phyloP scores from a whole-genome alignment of 2,113 vertebrate genomes.

The Seriola quinqueradiata region DNA sequence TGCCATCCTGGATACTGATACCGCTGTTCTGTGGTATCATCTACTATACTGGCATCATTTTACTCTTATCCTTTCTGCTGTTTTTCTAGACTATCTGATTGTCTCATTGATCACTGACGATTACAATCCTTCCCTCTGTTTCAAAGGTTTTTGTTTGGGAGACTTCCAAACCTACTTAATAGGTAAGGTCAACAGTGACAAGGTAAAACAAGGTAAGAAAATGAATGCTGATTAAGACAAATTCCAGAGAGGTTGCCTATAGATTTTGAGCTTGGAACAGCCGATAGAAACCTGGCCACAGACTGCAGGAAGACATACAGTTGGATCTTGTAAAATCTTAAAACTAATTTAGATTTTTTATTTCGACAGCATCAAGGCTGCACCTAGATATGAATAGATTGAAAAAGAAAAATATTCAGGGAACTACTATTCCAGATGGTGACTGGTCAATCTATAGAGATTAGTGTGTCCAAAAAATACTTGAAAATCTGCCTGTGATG shows the following conservation, averaged over 20 bases:
- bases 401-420: not conserved
- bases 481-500: not conserved
- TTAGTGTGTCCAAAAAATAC: not conserved
- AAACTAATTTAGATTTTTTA: not conserved
- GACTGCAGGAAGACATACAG: not conserved
- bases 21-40: not conserved
- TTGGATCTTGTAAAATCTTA: not conserved
- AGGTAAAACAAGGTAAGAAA: not conserved
- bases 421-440: not conserved
- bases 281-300: not conserved
- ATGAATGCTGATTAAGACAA: not conserved
- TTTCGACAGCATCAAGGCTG: not conserved
- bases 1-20: slow-evolving; percentile 8
- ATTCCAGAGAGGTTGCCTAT: not conserved
- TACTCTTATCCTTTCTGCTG: not conserved
- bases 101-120: not conserved
- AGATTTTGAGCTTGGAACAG: slow-evolving; percentile 5
- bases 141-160: not conserved
- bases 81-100: not conserved
- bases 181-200: not conserved
- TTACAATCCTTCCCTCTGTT: not conserved
- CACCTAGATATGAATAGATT: not conserved
- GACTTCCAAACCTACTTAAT: not conserved
- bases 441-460: not conserved
- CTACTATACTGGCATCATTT: not conserved